phyloP scores from a whole-genome alignment of 1,140 invertebrate species.

The Babylonia areolata region DNA sequence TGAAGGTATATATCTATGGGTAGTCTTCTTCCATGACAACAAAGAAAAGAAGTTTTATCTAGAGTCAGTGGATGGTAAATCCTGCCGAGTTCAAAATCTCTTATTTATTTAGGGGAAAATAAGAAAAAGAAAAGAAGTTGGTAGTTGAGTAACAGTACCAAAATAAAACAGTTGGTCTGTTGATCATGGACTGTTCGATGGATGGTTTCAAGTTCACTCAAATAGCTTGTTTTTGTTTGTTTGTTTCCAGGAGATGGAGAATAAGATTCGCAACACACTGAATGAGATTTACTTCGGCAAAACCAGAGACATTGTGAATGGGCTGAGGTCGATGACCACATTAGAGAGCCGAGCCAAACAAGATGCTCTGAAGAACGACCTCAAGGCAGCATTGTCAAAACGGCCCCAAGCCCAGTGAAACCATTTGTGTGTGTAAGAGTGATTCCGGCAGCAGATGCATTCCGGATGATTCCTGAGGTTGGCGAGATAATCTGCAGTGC shows the following conservation, averaged over 20 bases:
- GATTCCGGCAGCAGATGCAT: constrained; percentile 18
- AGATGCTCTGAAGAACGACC: constrained; percentile 89
- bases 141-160: no score
- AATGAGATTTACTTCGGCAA: constrained; percentile 99
- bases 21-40: no score
- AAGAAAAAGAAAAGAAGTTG: no score
- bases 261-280: constrained; percentile 98
- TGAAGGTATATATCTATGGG: no score
- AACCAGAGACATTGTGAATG: constrained; percentile 98
- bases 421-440: neutral
- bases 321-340: constrained; percentile 91
- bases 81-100: no score
- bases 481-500: neutral
- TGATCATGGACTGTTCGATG: no score
- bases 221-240: no score
- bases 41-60: no score
- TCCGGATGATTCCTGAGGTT: constrained; percentile 3
- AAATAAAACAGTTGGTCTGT: no score
- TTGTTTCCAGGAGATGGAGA: constrained; percentile 98
- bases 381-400: constrained; percentile 72
- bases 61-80: no score
- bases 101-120: no score
- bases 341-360: constrained; percentile 89
- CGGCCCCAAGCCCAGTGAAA: constrained; percentile 48
- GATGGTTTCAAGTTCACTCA: no score